Evolutionary conservation across 2,797 vertebrate species (phyloP).

Genomic region (Gymnopithys bicolor): DNA sequence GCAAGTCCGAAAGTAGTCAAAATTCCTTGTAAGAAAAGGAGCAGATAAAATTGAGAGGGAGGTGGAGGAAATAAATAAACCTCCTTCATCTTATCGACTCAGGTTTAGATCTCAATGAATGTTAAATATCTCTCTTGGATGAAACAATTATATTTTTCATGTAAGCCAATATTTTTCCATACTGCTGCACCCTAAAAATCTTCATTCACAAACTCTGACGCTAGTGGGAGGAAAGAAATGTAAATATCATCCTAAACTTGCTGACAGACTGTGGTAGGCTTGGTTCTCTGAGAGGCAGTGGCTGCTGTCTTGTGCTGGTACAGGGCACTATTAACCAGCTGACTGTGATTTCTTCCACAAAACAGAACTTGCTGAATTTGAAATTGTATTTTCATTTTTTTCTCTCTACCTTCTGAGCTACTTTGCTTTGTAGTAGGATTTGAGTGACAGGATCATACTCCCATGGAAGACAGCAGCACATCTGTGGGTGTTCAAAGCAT

Average conservation of each 20-base stretch:
- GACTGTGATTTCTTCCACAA: not conserved
- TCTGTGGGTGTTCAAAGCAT: not conserved
- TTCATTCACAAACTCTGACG: not conserved
- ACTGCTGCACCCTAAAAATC: not conserved
- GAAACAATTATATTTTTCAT: not conserved
- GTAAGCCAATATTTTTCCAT: not conserved
- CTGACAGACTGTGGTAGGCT: not conserved
- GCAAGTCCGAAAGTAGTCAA: not conserved
- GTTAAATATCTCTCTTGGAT: not conserved
- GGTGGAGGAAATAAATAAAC: too few species aligned
- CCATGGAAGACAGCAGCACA: not conserved
- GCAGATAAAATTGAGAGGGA: not conserved
- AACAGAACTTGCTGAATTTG: not conserved
- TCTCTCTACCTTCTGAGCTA: not conserved
- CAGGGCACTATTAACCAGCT: not conserved
- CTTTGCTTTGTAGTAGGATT: not conserved
- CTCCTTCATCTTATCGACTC: not conserved
- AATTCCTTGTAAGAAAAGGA: not conserved
- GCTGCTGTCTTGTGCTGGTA: not conserved
- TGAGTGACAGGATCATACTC: not conserved
- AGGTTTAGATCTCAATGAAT: not conserved
- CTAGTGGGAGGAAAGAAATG: not conserved
- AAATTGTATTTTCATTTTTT: not conserved
- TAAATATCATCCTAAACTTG: not conserved
- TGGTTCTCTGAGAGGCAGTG: not conserved